phyloP scores from a whole-genome alignment of 2,113 vertebrate genomes.

The Ceratotherium simum region DNA sequence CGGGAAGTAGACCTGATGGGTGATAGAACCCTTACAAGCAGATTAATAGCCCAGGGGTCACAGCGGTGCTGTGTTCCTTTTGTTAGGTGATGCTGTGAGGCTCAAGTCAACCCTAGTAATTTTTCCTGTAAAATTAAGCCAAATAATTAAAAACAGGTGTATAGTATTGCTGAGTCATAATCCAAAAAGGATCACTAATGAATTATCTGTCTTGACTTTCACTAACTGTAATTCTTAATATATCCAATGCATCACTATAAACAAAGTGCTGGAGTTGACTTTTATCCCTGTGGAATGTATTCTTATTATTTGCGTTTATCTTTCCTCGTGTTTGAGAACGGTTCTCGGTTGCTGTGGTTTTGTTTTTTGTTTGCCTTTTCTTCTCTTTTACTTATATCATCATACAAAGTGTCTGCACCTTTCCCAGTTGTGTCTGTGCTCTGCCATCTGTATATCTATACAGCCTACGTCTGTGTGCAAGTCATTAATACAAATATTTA shows the following conservation, averaged over 20 bases:
- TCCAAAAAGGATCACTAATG: not conserved
- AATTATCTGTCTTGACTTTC: not conserved
- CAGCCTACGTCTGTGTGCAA: not conserved
- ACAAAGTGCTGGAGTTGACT: not conserved
- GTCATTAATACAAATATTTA: constrained; percentile 45
- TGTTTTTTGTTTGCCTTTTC: not conserved
- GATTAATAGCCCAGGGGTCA: not conserved
- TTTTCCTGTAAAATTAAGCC: not conserved
- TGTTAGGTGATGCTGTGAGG: not conserved
- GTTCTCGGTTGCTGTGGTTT: not conserved
- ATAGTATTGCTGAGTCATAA: not conserved
- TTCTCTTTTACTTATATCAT: not conserved
- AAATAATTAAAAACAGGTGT: not conserved
- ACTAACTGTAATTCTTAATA: not conserved
- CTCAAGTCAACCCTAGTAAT: not conserved
- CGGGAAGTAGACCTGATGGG: not conserved
- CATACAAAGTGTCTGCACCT: not conserved
- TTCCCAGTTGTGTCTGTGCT: not conserved
- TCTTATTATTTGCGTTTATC: not conserved
- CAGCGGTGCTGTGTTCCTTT: too few relatives aligned
- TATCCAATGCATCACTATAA: not conserved
- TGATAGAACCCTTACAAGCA: not conserved
- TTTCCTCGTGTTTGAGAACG: not conserved
- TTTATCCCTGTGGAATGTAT: not conserved
- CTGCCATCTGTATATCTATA: not conserved